These are phyloP conservation scores for Poeciliopsis retropinna DNA, from an alignment of 2,113 vertebrate species.

Conservation along the genomic window DNA sequence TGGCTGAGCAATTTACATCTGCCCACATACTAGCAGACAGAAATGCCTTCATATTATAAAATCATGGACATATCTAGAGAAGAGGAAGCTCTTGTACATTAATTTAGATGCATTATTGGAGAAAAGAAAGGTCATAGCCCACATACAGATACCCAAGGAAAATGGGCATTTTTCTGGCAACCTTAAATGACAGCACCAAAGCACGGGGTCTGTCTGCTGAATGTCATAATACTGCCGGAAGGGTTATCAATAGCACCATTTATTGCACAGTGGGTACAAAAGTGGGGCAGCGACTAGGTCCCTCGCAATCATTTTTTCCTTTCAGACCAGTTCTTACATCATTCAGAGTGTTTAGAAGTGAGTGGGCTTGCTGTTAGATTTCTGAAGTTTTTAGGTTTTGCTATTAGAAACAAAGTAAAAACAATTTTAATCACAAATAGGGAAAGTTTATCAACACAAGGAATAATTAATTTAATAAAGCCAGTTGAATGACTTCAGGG, in stretches of 20 bases:
- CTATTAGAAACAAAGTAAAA: too few species aligned
- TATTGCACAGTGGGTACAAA: constrained; percentile 54
- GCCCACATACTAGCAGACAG: background rate
- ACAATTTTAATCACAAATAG: too few species aligned
- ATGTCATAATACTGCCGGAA: constrained; percentile 29
- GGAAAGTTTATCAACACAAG: too few species aligned
- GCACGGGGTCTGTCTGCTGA: constrained; percentile 28
- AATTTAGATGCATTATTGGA: constrained; percentile 26
- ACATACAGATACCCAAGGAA: constrained; percentile 44
- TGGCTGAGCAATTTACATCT: background rate
- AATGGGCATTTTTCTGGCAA: constrained; percentile 56
- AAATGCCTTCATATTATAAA: background rate
- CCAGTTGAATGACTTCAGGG: too few species aligned
- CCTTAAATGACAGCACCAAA: constrained; percentile 57
- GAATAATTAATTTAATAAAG: too few species aligned
- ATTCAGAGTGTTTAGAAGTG: constrained; percentile 27
- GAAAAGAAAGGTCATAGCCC: constrained; percentile 45
- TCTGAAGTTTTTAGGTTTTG: constrained; percentile 12
- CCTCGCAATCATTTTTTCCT: constrained; percentile 19
- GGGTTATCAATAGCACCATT: constrained; percentile 48
- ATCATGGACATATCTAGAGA: constrained; percentile 35
- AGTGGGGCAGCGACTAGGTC: constrained; percentile 43
- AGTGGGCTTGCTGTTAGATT: background rate
- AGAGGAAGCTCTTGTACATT: constrained; percentile 19
- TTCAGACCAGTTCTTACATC: constrained; percentile 39